These are phyloP conservation scores for Setophaga coronata DNA, from an alignment of 2,113 vertebrate species.

Conservation along the genomic window DNA sequence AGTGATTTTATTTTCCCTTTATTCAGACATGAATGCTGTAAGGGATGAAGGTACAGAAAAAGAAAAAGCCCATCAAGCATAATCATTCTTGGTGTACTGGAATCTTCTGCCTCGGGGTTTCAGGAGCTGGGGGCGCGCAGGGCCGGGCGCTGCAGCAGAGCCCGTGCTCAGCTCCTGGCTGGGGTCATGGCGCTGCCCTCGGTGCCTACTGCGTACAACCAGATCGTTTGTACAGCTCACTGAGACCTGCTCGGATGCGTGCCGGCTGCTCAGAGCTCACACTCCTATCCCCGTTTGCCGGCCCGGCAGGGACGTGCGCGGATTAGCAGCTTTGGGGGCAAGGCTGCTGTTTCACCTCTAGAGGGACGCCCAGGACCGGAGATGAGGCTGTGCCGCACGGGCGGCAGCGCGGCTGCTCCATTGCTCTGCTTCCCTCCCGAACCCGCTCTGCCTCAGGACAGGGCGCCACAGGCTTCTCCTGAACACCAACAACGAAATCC, in stretches of 20 bases:
- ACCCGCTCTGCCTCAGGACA: background rate
- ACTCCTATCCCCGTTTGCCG: background rate
- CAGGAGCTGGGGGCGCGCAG: background rate
- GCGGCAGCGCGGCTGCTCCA: background rate
- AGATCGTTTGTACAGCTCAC: background rate
- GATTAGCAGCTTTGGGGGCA: background rate
- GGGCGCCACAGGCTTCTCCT: background rate
- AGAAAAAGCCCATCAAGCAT: background rate
- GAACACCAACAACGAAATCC: background rate
- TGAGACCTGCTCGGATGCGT: background rate
- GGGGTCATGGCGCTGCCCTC: background rate
- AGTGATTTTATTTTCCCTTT: background rate
- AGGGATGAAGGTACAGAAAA: background rate
- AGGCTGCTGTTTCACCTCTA: conserved; percentile 53
- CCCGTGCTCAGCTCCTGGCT: background rate
- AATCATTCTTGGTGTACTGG: background rate
- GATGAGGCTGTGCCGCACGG: background rate
- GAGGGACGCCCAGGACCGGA: conserved; percentile 68
- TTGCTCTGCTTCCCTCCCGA: background rate
- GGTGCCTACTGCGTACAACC: accelerated
- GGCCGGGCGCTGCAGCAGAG: background rate
- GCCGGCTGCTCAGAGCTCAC: background rate
- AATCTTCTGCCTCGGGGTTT: background rate
- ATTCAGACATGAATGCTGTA: background rate
- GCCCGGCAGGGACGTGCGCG: background rate